phyloP scores from a whole-genome alignment of 2,797 vertebrate species.

The Meriones psammophilus region DNA sequence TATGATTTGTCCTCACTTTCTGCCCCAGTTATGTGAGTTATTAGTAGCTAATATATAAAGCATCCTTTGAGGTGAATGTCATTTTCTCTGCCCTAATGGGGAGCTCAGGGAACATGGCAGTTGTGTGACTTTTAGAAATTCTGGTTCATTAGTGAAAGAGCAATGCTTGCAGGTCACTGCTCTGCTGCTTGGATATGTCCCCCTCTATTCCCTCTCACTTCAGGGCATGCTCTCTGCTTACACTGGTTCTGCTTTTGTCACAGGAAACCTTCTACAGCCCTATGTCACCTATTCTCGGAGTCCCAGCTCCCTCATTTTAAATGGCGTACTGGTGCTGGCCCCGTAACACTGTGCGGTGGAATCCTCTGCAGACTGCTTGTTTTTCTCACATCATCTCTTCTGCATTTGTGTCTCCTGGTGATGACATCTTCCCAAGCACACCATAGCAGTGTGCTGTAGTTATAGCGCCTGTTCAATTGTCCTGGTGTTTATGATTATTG shows the following conservation, averaged over 20 bases:
- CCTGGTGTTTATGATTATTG: too few species aligned
- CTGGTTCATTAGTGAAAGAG: neutral
- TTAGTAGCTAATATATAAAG: neutral
- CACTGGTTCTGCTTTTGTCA: fast-evolving
- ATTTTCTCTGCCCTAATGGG: neutral
- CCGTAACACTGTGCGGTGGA: neutral
- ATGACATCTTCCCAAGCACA: neutral
- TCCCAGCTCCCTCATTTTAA: neutral
- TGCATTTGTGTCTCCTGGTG: neutral
- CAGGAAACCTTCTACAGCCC: fast-evolving
- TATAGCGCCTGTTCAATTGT: neutral
- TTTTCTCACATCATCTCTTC: neutral
- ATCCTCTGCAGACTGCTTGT: neutral
- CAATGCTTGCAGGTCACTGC: neutral
- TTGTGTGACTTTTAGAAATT: neutral
- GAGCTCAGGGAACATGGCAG: neutral
- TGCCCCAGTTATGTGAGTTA: neutral
- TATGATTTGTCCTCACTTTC: neutral
- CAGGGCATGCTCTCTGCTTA: neutral
- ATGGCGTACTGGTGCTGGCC: neutral
- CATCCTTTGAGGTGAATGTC: neutral
- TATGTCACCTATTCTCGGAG: neutral
- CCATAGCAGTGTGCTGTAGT: neutral
- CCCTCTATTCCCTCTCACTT: fast-evolving
- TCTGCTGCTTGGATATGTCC: neutral